Evolutionary conservation across 1,140 invertebrate genomes (phyloP).

Genomic region (Hyles euphorbiae): DNA sequence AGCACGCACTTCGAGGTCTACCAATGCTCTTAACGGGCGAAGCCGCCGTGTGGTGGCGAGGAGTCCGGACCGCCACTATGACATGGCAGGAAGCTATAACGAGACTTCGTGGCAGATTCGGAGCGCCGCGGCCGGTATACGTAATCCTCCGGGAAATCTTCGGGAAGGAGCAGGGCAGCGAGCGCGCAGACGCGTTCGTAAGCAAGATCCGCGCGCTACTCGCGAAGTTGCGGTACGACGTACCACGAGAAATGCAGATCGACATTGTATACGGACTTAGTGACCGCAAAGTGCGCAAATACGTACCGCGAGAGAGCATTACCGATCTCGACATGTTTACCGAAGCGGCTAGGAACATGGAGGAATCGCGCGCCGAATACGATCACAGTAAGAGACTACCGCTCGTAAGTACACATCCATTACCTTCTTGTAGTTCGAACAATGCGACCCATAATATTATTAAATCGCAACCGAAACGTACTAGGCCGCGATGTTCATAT

Average conservation of each 20-base stretch:
- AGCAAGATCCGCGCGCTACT: constrained; percentile 16
- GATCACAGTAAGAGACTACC: background rate
- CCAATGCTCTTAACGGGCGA: no score
- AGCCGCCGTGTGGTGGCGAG: no score
- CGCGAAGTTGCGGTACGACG: constrained; percentile 17
- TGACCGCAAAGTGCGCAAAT: constrained; percentile 5
- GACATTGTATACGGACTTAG: constrained; percentile 28
- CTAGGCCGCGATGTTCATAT: no score
- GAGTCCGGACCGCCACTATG: no score
- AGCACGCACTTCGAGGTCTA: background rate
- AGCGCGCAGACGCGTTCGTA: constrained; percentile 20
- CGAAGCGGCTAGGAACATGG: background rate
- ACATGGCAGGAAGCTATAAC: constrained; percentile 14
- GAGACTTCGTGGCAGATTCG: constrained; percentile 14
- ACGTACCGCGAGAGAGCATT: constrained; percentile 1
- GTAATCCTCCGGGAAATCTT: constrained; percentile 23
- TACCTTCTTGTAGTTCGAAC: no score
- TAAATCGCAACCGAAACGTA: no score
- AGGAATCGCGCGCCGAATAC: constrained; percentile 12
- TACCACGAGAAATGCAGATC: constrained; percentile 13
- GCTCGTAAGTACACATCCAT: no score
- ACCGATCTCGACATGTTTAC: constrained; percentile 2
- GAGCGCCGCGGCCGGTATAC: constrained; percentile 19
- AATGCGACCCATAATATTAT: no score
- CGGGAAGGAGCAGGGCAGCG: constrained; percentile 16